Conservation (phyloP, 2,797 vertebrate genomes). For the Clamator glandarius region DNA sequence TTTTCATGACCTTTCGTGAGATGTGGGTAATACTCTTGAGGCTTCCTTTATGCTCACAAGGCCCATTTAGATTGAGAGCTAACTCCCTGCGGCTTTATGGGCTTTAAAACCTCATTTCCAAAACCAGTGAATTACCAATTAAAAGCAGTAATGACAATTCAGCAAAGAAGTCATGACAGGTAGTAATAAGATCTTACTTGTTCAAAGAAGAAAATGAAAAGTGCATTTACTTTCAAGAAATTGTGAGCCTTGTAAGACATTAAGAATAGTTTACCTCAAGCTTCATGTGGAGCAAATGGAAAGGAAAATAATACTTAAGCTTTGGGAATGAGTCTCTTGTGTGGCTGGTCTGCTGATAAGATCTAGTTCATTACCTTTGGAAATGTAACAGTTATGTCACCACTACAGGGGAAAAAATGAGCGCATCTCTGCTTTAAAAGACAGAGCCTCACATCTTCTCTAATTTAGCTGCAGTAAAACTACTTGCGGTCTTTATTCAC, state of each 20-base stretch:
- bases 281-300: not conserved
- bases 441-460: not conserved
- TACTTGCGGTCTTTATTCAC: not conserved
- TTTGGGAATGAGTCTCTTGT: not conserved
- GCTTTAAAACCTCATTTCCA: not conserved
- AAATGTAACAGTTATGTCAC: slow-evolving; percentile 36
- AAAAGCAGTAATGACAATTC: not conserved
- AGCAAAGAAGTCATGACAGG: not conserved
- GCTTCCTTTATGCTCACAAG: not conserved
- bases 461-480: not conserved
- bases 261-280: slow-evolving; percentile 18
- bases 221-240: slow-evolving; percentile 26
- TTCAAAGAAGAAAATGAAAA: slow-evolving; percentile 42
- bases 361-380: slow-evolving; percentile 18
- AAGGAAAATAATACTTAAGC: slow-evolving; percentile 16
- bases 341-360: not conserved
- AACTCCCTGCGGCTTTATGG: not conserved
- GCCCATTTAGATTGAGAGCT: not conserved
- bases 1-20: not conserved
- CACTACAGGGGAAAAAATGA: not conserved
- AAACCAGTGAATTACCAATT: slow-evolving; percentile 19
- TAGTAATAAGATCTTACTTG: slow-evolving; percentile 1
- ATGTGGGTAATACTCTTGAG: not conserved
- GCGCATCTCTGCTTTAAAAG: not conserved
- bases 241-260: rapidly evolving